Percentiles rank a stretch among this genome's conserved stretches.
These are phyloP conservation scores for Isoperla grammatica DNA, from an alignment of 2,888 invertebrate species.

Conservation along the genomic window DNA sequence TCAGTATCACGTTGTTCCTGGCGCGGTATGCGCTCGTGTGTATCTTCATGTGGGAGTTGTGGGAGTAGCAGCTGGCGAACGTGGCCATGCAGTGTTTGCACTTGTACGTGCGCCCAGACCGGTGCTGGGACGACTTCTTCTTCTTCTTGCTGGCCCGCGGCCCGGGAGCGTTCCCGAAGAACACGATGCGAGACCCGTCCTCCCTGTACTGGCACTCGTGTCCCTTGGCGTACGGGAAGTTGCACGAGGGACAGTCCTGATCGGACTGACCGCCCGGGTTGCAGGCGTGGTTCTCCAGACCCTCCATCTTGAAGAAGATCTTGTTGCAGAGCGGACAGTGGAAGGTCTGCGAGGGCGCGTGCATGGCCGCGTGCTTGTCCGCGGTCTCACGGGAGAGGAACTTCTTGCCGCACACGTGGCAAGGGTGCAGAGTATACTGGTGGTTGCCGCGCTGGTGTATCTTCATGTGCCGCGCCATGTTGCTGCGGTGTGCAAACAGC, in stretches of 20 bases:
- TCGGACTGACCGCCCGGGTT: slow-evolving; percentile 24
- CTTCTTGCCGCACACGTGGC: slow-evolving; percentile 36
- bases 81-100: slow-evolving; percentile 37
- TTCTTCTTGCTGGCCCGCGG: too few relatives aligned
- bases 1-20: background rate
- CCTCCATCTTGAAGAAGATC: slow-evolving; percentile 40
- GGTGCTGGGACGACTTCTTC: slow-evolving; percentile 28
- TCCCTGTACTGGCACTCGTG: background rate
- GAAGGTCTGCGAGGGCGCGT: slow-evolving; percentile 38
- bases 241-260: background rate
- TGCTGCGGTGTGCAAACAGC: slow-evolving; percentile 40
- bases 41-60: slow-evolving; percentile 38
- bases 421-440: slow-evolving; percentile 28
- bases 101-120: slow-evolving; percentile 31
- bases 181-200: too few relatives aligned
- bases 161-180: too few relatives aligned
- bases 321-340: slow-evolving; percentile 41
- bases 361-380: slow-evolving; percentile 37
- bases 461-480: slow-evolving; percentile 39
- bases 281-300: slow-evolving; percentile 38
- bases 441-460: background rate
- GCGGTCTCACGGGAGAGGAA: slow-evolving; percentile 36
- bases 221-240: background rate
- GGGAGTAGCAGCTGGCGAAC: slow-evolving; percentile 36
- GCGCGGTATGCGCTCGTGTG: slow-evolving; percentile 31